phyloP scores from a whole-genome alignment of 2,113 vertebrate genomes.

The Tetraodon nigroviridis region DNA sequence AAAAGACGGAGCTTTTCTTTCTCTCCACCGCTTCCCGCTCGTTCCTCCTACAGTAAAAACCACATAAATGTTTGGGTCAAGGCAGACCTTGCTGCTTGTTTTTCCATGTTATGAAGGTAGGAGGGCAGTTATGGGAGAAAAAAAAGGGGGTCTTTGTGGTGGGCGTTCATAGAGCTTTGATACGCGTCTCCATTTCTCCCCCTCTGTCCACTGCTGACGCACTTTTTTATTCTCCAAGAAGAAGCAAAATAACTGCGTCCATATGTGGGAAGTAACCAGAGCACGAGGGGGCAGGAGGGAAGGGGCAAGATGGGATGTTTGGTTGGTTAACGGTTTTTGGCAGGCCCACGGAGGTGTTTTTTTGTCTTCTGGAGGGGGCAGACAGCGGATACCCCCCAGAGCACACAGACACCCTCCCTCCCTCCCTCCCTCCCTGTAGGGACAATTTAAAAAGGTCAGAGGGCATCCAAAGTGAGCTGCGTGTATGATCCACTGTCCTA shows the following conservation, averaged over 20 bases:
- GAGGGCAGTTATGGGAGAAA: constrained; percentile 2
- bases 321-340: constrained; percentile 65
- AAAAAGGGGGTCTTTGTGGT: constrained; percentile 33
- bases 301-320: constrained; percentile 33
- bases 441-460: constrained; percentile 33
- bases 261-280: constrained; percentile 55
- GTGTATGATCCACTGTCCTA: constrained; percentile 22
- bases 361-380: constrained; percentile 38
- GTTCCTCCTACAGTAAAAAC: constrained; percentile 46
- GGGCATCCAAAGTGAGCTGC: constrained; percentile 32
- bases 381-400: constrained; percentile 39
- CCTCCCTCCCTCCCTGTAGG: constrained; percentile 16
- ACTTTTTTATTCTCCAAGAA: constrained; percentile 63
- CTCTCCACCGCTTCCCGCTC: constrained; percentile 6
- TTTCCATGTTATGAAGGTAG: constrained; percentile 34
- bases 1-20: constrained; percentile 31
- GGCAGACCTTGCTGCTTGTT: constrained; percentile 28
- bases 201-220: constrained; percentile 38
- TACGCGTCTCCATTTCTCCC: constrained; percentile 37
- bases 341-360: constrained; percentile 41
- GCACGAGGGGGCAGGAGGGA: constrained; percentile 2
- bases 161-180: constrained; percentile 45
- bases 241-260: constrained; percentile 61
- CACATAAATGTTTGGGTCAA: constrained; percentile 59
- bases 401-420: constrained; percentile 8